Evolutionary conservation across 2,113 vertebrate genomes (phyloP), one percentile per base, ranked within the genome.

Genomic region (Microcebus griseorufus): DNA sequence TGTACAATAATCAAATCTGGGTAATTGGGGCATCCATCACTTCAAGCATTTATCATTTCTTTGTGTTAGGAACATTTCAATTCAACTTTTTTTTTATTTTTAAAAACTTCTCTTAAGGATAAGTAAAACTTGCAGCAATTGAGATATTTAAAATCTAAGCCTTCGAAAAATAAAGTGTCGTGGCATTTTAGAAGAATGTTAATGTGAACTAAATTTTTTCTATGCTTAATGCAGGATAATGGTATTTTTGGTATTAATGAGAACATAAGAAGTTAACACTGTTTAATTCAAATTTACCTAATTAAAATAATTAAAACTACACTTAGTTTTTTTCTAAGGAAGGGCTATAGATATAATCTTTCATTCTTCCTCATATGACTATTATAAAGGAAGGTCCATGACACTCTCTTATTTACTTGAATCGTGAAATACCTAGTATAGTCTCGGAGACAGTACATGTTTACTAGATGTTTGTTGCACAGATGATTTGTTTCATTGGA

Each of bases 151-250:
- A 95, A 92, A 73, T 82, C 16, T 90, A 93, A 86, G 14, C 23
- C 83, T 51, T 20, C 8, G 58, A 69, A 90, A 62, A 82, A 42
- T 39, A 64, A 82, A 88, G 13, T 69, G 3, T 37, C 60, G 14
- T 75, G 13, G 1, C 25, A 87, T 69, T 91, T 96, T 88, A 94
- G 70, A 93, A 86, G 22, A 90, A 75, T 84, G 27, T 81, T 83
- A 72, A 82, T 78, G 82, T 78, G 37, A 65, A 64, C 22, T 87
- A 90, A 88, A 65, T 13, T 60, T 75, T 73, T 90, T 87, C 27
- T 83, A 1, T 48, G 23, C 62, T 87, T 90, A 48, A 48, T 84
- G 32, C 13, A 80, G 9, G n/a, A 80, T 69, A 83, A 32, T 90
- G 79, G 1, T 17, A 86, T 20, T 91, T 91, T 85, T 78, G 80